These are phyloP conservation scores for Eira barbara DNA, from an alignment of 2,113 vertebrate species.

Conservation along the genomic window DNA sequence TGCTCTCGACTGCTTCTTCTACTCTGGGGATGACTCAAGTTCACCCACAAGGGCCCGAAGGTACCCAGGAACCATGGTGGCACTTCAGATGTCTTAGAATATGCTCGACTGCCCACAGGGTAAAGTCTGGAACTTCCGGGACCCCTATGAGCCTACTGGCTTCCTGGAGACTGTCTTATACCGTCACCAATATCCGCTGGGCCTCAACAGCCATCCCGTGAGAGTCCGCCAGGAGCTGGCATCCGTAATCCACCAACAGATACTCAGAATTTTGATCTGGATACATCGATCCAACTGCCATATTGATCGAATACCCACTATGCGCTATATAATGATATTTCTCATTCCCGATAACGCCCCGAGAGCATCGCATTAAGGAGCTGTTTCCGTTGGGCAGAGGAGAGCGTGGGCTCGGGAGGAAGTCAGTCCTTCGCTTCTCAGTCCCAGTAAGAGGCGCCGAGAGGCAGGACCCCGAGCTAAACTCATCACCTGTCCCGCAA, in stretches of 20 bases:
- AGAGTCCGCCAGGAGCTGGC: background rate
- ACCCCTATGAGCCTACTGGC: fast-evolving
- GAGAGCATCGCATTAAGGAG: too few relatives aligned
- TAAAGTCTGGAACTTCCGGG: background rate
- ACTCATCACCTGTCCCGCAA: too few relatives aligned
- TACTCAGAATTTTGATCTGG: background rate
- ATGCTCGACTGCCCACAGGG: background rate
- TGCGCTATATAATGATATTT: fast-evolving
- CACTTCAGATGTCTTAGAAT: background rate
- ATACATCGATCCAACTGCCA: fast-evolving
- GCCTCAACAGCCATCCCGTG: fast-evolving
- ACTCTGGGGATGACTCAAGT: background rate
- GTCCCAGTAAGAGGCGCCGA: background rate
- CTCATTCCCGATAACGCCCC: fast-evolving
- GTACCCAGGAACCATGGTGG: background rate
- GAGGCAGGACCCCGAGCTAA: background rate
- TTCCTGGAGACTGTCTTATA: background rate
- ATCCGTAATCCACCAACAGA: too few relatives aligned
- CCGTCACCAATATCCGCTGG: fast-evolving
- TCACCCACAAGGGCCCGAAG: background rate
- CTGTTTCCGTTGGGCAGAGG: background rate
- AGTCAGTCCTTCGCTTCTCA: background rate
- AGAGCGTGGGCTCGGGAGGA: background rate
- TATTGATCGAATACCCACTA: fast-evolving
- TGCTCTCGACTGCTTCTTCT: fast-evolving